Evolutionary conservation across 92 coral and sea anemone genomes (phyloP).

Genomic region (Anthopleura xanthogrammica): DNA sequence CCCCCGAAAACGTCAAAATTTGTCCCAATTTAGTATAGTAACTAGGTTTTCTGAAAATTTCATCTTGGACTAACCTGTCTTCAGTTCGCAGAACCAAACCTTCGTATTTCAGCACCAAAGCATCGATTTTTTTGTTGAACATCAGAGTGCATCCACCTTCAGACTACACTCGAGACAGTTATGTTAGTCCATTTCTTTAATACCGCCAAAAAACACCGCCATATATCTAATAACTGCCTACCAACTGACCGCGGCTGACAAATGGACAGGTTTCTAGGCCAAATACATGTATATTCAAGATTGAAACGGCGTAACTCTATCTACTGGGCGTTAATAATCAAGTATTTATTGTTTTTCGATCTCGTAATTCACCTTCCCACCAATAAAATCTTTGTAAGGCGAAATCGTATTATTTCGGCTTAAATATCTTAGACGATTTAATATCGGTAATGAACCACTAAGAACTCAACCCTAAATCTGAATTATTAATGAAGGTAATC

Average conservation of each 20-base stretch:
- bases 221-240: background rate
- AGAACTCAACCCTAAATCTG: background rate
- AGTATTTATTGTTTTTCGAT: background rate
- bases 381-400: background rate
- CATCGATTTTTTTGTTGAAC: background rate
- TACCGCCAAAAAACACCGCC: background rate
- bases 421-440: background rate
- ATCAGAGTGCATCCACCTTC: background rate
- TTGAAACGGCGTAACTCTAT: background rate
- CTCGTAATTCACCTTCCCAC: background rate
- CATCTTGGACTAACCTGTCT: background rate
- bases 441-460: background rate
- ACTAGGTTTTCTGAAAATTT: too few species aligned
- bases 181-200: background rate
- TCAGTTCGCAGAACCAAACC: background rate
- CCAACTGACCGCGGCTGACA: background rate
- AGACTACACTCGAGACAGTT: background rate
- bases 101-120: background rate
- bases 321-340: background rate
- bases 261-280: background rate
- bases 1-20: background rate
- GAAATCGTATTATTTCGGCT: background rate
- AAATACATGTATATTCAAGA: background rate
- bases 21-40: background rate
- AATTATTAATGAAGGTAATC: background rate